phyloP scores from a whole-genome alignment of 2,113 vertebrate species.

The Heterotis niloticus region DNA sequence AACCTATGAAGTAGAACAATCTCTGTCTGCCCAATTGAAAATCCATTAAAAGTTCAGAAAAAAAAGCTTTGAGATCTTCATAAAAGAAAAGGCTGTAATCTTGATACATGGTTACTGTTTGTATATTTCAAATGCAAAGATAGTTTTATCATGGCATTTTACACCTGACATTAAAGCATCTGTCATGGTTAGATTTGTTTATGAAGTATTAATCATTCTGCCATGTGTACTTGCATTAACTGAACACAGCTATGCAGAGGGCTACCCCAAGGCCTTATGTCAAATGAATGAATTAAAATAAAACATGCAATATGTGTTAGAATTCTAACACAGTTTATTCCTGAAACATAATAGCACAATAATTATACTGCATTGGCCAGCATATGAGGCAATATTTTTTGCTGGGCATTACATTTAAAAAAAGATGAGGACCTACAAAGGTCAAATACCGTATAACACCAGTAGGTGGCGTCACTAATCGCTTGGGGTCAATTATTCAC shows the following conservation, averaged over 20 bases:
- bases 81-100: slow-evolving; percentile 6
- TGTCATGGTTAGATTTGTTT: background rate
- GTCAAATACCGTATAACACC: too few species aligned
- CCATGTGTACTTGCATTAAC: background rate
- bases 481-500: too few species aligned
- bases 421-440: too few species aligned
- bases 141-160: background rate
- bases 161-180: background rate
- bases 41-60: slow-evolving; percentile 34
- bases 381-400: too few species aligned
- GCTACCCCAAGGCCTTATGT: too few species aligned
- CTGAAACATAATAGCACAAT: too few species aligned
- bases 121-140: background rate
- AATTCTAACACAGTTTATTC: too few species aligned
- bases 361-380: too few species aligned
- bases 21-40: slow-evolving; percentile 27
- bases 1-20: slow-evolving; percentile 26
- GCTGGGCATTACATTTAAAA: too few species aligned
- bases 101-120: background rate
- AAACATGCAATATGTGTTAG: too few species aligned
- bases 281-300: too few species aligned
- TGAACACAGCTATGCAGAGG: background rate
- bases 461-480: too few species aligned
- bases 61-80: slow-evolving; percentile 12
- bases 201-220: background rate